phyloP scores from a whole-genome alignment of 2,797 vertebrate species.

The Poeciliopsis infans region DNA sequence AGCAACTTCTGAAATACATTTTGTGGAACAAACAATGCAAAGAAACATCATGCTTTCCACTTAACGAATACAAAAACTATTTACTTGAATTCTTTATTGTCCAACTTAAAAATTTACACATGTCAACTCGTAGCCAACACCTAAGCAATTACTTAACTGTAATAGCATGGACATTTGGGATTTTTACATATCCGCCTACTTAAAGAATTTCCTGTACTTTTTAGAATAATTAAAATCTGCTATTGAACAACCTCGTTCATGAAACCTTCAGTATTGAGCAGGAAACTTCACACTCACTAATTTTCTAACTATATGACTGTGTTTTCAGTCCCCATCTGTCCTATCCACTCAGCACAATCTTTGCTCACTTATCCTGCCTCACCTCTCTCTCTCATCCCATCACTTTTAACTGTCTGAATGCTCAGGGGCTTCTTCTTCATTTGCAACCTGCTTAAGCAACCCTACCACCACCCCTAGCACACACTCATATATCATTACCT shows the following conservation, averaged over 20 bases:
- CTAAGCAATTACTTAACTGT: slow-evolving; percentile 39
- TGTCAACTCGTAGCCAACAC: slow-evolving; percentile 32
- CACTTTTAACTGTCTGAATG: slow-evolving; percentile 6
- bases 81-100: slow-evolving; percentile 42
- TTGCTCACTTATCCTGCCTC: slow-evolving; percentile 5
- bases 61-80: neutral
- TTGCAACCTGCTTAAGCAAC: neutral
- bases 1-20: neutral
- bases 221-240: neutral
- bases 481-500: slow-evolving; percentile 74
- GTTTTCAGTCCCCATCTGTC: neutral
- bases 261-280: neutral
- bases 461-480: slow-evolving; percentile 5
- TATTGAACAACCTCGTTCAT: neutral
- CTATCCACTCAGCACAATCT: neutral
- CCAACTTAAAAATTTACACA: slow-evolving; percentile 22
- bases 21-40: slow-evolving; percentile 2
- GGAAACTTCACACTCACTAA: neutral
- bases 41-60: slow-evolving; percentile 30
- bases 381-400: neutral
- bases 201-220: neutral
- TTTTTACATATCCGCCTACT: neutral
- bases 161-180: slow-evolving; percentile 27
- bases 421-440: neutral
- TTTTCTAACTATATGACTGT: neutral